These are phyloP conservation scores for Cirrhinus molitorella DNA, from an alignment of 2,797 vertebrate genomes.

Conservation along the genomic window DNA sequence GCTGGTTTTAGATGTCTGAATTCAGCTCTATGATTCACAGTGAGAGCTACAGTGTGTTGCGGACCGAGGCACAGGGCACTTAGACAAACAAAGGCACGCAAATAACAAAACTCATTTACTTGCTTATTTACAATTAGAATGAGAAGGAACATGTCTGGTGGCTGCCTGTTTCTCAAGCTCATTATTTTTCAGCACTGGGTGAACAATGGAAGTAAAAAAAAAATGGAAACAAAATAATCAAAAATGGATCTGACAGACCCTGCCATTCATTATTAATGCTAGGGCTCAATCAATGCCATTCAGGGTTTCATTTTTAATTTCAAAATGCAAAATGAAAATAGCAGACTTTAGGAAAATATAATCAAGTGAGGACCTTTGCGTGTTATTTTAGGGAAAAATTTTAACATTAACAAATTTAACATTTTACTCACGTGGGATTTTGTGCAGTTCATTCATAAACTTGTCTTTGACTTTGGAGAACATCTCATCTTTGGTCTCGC, in stretches of 20 bases:
- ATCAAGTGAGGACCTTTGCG: neutral
- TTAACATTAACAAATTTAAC: too few species aligned
- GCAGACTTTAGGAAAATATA: neutral
- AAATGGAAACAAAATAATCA: conserved; percentile 14
- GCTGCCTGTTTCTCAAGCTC: conserved; percentile 30
- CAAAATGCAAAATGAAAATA: conserved; percentile 10
- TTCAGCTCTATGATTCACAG: conserved; percentile 5
- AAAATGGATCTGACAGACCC: conserved; percentile 25
- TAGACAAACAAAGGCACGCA: conserved; percentile 34
- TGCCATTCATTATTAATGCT: conserved; percentile 5
- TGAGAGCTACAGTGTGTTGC: neutral
- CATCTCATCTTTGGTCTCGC: conserved; percentile 86
- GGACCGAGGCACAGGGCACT: conserved; percentile 5
- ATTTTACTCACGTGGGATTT: conserved; percentile 93
- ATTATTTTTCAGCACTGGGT: conserved; percentile 37
- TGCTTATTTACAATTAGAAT: conserved; percentile 49
- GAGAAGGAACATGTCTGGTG: neutral
- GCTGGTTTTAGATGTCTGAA: conserved; percentile 18
- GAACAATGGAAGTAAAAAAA: conserved; percentile 32
- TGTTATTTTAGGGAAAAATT: neutral
- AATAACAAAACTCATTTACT: conserved; percentile 51
- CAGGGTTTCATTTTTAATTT: neutral
- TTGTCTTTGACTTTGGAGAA: conserved; percentile 98
- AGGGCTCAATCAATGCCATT: conserved; percentile 19
- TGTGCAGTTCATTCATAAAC: conserved; percentile 98